These are phyloP conservation scores for Apantesis nais DNA, from an alignment of 2,888 invertebrate species.

Conservation along the genomic window DNA sequence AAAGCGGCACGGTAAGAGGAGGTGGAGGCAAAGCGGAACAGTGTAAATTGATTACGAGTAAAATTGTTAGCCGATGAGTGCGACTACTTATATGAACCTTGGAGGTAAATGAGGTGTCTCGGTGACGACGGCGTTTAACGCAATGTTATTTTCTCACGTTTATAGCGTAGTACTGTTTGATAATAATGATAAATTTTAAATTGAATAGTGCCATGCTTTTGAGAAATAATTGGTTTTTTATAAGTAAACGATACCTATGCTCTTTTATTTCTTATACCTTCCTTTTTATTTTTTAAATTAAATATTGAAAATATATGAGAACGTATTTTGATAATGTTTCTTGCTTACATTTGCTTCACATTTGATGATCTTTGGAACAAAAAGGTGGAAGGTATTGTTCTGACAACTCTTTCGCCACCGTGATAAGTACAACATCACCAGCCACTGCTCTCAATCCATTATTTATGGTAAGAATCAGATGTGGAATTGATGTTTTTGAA, in stretches of 20 bases:
- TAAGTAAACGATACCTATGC: too few species aligned
- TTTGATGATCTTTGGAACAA: not conserved
- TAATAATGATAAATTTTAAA: not conserved
- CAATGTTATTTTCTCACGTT: slow-evolving; percentile 71
- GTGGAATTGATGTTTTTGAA: too few species aligned
- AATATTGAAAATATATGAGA: too few species aligned
- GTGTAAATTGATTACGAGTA: slow-evolving; percentile 79
- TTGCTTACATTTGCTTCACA: not conserved
- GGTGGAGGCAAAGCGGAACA: slow-evolving; percentile 57
- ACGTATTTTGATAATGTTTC: not conserved
- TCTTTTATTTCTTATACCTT: too few species aligned
- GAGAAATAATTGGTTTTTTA: too few species aligned
- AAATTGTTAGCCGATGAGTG: slow-evolving; percentile 71
- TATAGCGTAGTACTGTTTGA: slow-evolving; percentile 35
- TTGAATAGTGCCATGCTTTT: not conserved
- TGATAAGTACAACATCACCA: too few species aligned
- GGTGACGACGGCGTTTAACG: slow-evolving; percentile 52
- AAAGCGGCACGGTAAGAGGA: slow-evolving; percentile 49
- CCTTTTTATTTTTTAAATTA: too few species aligned
- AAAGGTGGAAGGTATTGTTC: not conserved
- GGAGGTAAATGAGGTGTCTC: slow-evolving; percentile 27
- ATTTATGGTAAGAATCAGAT: too few species aligned
- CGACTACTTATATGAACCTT: slow-evolving; percentile 77
- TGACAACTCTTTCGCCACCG: not conserved
- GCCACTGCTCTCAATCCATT: too few species aligned